Conservation (phyloP, 2,113 vertebrate genomes). For the Emberiza fucata region DNA sequence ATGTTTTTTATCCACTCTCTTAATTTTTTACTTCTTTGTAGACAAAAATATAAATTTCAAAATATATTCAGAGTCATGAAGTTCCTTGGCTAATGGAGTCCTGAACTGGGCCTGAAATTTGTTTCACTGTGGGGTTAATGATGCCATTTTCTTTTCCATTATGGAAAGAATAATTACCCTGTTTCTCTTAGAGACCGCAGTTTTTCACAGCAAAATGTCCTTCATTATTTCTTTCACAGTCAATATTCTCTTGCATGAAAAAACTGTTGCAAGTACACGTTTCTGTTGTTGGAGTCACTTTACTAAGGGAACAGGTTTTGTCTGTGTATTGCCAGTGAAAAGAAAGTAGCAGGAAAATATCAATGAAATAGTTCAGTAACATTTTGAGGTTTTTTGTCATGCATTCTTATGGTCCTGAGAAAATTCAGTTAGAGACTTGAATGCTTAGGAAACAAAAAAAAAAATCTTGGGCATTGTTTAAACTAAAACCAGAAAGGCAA, state of each 20-base stretch:
- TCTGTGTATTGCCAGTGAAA: neutral
- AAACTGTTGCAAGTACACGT: neutral
- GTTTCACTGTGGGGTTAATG: neutral
- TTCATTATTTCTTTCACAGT: slow-evolving; percentile 3
- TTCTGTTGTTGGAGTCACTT: neutral
- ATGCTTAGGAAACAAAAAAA: neutral
- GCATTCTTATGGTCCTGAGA: neutral
- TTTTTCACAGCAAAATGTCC: neutral
- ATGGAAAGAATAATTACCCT: neutral
- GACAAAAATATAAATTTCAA: neutral
- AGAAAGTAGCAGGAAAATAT: neutral
- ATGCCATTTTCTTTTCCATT: neutral
- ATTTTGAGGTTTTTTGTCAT: slow-evolving; percentile 2
- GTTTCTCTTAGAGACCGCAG: neutral
- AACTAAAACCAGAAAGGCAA: neutral
- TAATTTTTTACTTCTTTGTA: neutral
- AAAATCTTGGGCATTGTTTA: neutral
- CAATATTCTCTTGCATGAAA: neutral
- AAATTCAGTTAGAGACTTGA: neutral
- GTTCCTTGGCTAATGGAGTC: neutral
- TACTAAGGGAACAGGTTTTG: neutral
- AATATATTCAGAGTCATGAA: neutral
- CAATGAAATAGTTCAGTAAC: slow-evolving; percentile 26
- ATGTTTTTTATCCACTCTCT: neutral
- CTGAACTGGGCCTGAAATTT: neutral